A percentile compares a stretch with the other conserved stretches of the same genome.
Evolutionary conservation across 2,797 vertebrate species (phyloP).

Genomic region (Acanthiza pusilla): DNA sequence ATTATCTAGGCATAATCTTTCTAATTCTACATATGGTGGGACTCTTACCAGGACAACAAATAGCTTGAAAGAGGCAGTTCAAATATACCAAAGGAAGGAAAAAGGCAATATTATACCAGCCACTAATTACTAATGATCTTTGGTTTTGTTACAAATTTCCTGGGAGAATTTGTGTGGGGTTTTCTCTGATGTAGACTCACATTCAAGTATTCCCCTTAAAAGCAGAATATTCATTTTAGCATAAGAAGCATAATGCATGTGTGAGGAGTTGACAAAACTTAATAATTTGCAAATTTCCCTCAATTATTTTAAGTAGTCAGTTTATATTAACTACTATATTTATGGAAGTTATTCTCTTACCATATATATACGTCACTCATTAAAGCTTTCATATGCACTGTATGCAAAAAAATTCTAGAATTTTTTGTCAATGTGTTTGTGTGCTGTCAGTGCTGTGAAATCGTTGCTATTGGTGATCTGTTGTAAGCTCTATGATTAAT

Average conservation of each 20-base stretch:
- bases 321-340: background rate
- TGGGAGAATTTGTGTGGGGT: background rate
- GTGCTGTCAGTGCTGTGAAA: constrained; percentile 67
- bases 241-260: background rate
- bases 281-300: background rate
- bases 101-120: background rate
- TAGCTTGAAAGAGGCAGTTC: background rate
- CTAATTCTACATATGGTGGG: background rate
- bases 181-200: background rate
- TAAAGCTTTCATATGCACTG: constrained; percentile 63
- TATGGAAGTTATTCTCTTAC: background rate
- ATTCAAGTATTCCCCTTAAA: background rate
- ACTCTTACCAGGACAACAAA: background rate
- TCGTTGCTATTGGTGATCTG: constrained; percentile 42
- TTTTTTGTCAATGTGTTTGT: constrained; percentile 43
- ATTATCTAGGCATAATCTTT: background rate
- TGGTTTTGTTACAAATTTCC: background rate
- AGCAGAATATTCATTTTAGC: background rate
- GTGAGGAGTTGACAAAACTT: background rate
- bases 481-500: constrained; percentile 56
- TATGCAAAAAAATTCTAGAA: constrained; percentile 11
- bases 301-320: background rate
- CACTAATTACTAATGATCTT: background rate
- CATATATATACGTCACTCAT: background rate
- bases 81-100: background rate